A percentile compares a stretch with the other conserved stretches of the same genome.
phyloP scores from a whole-genome alignment of 2,797 vertebrate genomes.

The Myotis vivesi region DNA sequence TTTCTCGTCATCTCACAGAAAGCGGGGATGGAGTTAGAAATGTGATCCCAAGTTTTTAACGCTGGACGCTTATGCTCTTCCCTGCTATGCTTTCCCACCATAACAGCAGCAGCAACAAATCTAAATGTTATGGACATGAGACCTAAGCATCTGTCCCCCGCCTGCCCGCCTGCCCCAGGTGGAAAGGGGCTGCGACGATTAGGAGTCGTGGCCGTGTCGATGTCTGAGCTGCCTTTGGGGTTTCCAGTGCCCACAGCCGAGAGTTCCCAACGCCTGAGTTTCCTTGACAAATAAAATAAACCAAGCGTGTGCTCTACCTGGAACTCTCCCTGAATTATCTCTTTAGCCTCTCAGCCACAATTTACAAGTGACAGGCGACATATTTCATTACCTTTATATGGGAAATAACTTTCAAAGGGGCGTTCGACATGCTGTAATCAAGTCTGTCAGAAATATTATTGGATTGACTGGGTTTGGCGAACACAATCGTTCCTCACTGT shows the following conservation, averaged over 20 bases:
- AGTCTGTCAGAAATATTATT: conserved; percentile 84
- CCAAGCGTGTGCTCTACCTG: conserved; percentile 72
- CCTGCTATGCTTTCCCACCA: not conserved
- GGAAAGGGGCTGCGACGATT: not conserved
- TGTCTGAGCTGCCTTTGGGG: conserved; percentile 6
- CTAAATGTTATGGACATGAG: not conserved
- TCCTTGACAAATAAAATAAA: conserved; percentile 76
- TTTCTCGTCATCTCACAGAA: not conserved
- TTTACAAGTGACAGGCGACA: conserved; percentile 81
- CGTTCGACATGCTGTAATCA: conserved; percentile 82
- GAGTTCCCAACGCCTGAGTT: conserved; percentile 66
- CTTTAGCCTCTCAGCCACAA: conserved; percentile 79
- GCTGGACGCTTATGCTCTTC: not conserved
- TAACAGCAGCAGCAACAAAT: not conserved
- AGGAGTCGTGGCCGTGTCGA: conserved; percentile 31
- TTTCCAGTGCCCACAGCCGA: conserved; percentile 67
- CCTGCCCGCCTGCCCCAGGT: too few species aligned
- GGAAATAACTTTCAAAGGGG: conserved; percentile 81
- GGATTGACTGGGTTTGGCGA: conserved; percentile 81
- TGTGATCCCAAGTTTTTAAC: not conserved
- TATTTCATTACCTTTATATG: conserved; percentile 84
- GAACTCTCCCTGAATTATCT: conserved; percentile 77
- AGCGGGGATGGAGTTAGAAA: not conserved
- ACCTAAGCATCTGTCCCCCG: not conserved
- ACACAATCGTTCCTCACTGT: conserved; percentile 81